Evolutionary conservation across 2,888 invertebrate genomes (phyloP), one percentile per base, ranked within the genome.

Genomic region (Desoria tigrina): DNA sequence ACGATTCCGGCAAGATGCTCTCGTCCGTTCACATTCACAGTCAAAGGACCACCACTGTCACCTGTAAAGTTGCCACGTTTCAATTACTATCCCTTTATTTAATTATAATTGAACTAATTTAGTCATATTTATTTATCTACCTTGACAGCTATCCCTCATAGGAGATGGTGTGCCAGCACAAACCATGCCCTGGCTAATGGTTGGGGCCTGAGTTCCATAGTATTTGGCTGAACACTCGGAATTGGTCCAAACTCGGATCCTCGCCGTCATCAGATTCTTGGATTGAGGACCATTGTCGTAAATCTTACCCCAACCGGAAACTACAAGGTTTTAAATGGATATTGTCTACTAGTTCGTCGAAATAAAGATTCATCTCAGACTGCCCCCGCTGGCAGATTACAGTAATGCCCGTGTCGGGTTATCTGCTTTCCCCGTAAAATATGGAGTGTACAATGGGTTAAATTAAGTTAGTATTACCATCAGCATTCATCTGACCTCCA

Each of bases 131-230:
- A n/a, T n/a, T n/a, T n/a, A n/a, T n/a, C n/a, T 32, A 32, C 70
- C 66, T 21, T 63, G 53, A 28, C 72, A 72, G 37, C 63, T 56
- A 32, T 69, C 69, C 14, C 32, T 65, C 7, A 61, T 45, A 16
- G 49, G 26, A 45, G 45, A 16, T 4, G n/a, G 45, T 18, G 45
- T 18, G 4, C 70, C 73, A 21, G 72, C 69, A 51, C 69, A 73
- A 6, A 74, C 62, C 73, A 73, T 74, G 11, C 65, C 89, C 11
- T 90, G 90, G 1, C 91, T 89, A 65, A 94, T 93, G 24, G 93
- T 93, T 11, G 91, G 93, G 0, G 93, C 90, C 14, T 92, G 92
- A 0, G 90, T 90, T 7, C 84, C 83, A n/a, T 92, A 92, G 79
- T 93, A 93, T 78, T 90, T 92, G 23, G 83, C 79, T 65, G 87